Evolutionary conservation across 1,140 invertebrate genomes (phyloP), one percentile per base, ranked within the genome.

Genomic region (Mamestra configurata): DNA sequence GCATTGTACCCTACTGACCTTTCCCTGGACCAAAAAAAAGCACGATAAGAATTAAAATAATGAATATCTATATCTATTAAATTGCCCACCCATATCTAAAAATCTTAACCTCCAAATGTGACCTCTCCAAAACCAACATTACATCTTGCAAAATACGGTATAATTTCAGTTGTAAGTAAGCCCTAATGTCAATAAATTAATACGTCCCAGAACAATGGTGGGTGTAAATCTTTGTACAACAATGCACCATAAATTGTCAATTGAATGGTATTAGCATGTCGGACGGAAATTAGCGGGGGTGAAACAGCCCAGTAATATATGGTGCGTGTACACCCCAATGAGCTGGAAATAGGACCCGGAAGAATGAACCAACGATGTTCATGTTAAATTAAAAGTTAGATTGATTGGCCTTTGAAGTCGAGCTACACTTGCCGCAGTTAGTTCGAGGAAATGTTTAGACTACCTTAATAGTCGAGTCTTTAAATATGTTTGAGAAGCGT

Each of bases 201-300:
- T 68, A 13, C 43, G 40, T 2, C 10, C 35, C 46, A 51, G 55
- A 37, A 82, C 83, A 84, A 84, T 82, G 59, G 53, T 10, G 37
- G 66, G 66, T 66, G 79, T 84, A 82, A 84, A 84, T 84, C 81
- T 84, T 70, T 43, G 49, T 22, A 57, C 55, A 73, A 84, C 83
- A 84, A 84, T 82, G 77, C 51, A 51, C 77, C 27, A 84, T 84
- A 84, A 84, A 84, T 84, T 82, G 77, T 68, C 76, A 77, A 84
- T 81, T 79, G 79, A 81, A 82, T 79, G 76, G 55, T 79, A 80
- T 84, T 84, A 82, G 78, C 72, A 53, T 82, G 78, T 73, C 24
- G 73, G 49, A 13, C 15, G 20, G 81, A 77, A 82, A 83, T 83
- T 83, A 83, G 61, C 31, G 46, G 37, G 72, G 40, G 18, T n/a